Evolutionary conservation across 2,113 vertebrate genomes (phyloP).

Genomic region (Morone chrysops): DNA sequence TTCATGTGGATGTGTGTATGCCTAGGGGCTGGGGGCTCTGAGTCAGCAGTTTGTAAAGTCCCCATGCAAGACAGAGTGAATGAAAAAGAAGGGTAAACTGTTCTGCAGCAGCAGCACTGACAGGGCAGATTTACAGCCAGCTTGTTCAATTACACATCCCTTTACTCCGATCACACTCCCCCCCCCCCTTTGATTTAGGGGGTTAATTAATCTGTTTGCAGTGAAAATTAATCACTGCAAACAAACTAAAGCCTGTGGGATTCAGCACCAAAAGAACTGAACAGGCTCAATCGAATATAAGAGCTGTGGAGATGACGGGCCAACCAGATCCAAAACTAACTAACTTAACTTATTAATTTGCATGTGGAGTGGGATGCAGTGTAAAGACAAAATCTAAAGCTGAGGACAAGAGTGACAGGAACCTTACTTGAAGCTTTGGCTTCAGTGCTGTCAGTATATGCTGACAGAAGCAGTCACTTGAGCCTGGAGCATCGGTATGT

Average conservation of each 20-base stretch:
- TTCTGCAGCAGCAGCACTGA: slow-evolving; percentile 30
- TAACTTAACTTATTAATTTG: background rate
- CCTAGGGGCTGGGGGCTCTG: slow-evolving; percentile 3
- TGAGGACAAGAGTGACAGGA: background rate
- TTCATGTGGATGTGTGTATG: background rate
- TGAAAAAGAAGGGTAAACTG: slow-evolving; percentile 7
- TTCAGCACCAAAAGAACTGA: background rate
- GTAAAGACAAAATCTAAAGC: background rate
- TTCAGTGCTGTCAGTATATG: background rate
- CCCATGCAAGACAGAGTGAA: background rate
- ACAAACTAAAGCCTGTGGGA: background rate
- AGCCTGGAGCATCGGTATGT: background rate
- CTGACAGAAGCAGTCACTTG: background rate
- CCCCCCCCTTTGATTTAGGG: background rate
- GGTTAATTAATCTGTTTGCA: background rate
- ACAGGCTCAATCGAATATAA: background rate
- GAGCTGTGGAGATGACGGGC: background rate
- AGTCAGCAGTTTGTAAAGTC: slow-evolving; percentile 38
- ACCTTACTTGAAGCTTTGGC: background rate
- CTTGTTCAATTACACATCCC: background rate
- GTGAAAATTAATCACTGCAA: slow-evolving; percentile 3
- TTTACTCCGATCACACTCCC: too few species aligned
- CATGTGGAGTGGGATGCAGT: background rate
- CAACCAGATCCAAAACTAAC: background rate
- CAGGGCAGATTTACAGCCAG: slow-evolving; percentile 30